Evolutionary conservation across 2,797 vertebrate species (phyloP).

Genomic region (Dendrocincla tyrannina): DNA sequence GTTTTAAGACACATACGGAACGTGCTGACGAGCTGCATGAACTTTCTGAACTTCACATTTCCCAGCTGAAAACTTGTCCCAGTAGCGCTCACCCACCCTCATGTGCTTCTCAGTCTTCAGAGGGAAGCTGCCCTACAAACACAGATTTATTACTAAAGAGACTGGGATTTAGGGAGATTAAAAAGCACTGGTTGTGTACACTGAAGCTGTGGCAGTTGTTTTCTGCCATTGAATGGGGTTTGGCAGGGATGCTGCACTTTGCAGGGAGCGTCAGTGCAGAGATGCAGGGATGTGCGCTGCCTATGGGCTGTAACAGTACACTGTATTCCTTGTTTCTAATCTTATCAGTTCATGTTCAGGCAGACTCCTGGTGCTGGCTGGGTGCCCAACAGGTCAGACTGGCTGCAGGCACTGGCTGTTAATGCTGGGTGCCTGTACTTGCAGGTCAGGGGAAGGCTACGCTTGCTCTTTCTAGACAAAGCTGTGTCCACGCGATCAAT

Average conservation of each 20-base stretch:
- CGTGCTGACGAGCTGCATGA: rapidly evolving
- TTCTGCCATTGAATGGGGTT: not conserved
- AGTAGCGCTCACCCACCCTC: not conserved
- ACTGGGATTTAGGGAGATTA: not conserved
- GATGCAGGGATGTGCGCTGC: not conserved
- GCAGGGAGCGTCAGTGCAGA: rapidly evolving
- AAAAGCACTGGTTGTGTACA: not conserved
- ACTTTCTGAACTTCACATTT: not conserved
- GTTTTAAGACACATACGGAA: not conserved
- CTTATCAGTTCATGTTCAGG: not conserved
- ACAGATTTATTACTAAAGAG: not conserved
- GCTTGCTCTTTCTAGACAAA: not conserved
- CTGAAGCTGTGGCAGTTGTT: not conserved
- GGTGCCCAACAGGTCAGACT: not conserved
- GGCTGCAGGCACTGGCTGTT: not conserved
- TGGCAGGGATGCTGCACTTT: not conserved
- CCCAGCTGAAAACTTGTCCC: not conserved
- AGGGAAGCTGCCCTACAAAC: not conserved
- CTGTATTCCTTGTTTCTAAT: conserved; percentile 17
- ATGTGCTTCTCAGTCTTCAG: rapidly evolving
- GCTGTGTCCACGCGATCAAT: not conserved
- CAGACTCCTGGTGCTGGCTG: not conserved
- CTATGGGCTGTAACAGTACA: not conserved
- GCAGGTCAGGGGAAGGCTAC: not conserved
- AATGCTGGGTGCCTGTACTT: not conserved